A percentile compares a stretch with the other conserved stretches of the same genome.
phyloP scores from a whole-genome alignment of 2,888 invertebrate species.

The Fragum whitleyi region DNA sequence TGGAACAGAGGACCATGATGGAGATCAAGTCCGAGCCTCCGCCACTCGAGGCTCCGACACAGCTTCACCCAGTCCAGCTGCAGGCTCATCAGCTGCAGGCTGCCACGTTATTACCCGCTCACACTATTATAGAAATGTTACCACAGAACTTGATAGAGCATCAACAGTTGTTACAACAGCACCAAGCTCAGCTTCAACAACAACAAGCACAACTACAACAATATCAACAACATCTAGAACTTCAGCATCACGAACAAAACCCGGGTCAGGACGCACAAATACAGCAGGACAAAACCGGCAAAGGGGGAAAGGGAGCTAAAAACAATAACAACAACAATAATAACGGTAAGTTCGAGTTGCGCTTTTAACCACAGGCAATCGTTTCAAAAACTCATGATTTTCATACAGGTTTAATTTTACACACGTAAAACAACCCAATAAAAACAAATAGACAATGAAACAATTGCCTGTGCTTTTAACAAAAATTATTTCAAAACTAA shows the following conservation, averaged over 20 bases:
- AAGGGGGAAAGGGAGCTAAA: conserved; percentile 21
- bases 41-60: conserved; percentile 51
- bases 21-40: conserved; percentile 50
- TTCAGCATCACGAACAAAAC: conserved; percentile 35
- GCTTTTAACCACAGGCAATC: no score
- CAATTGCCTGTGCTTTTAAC: no score
- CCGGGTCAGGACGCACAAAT: conserved; percentile 29
- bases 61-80: conserved; percentile 53
- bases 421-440: no score
- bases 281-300: conserved; percentile 24
- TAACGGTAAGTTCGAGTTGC: conserved; percentile 38
- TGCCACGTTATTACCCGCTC: conserved; percentile 38
- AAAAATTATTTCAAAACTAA: no score
- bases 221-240: conserved; percentile 45
- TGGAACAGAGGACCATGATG: conserved; percentile 6
- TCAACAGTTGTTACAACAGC: conserved; percentile 59
- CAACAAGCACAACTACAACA: conserved; percentile 55
- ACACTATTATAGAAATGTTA: conserved; percentile 62
- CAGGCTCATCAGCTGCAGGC: conserved; percentile 51
- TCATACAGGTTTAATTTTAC: no score
- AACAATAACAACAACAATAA: conserved; percentile 19
- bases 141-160: conserved; percentile 60
- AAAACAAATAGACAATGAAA: no score
- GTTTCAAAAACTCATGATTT: no score
- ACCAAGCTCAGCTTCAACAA: conserved; percentile 57